Percentiles rank a stretch among this genome's conserved stretches.
These are phyloP conservation scores for Aphrophora alni DNA, from an alignment of 2,888 invertebrate genomes.

Conservation along the genomic window DNA sequence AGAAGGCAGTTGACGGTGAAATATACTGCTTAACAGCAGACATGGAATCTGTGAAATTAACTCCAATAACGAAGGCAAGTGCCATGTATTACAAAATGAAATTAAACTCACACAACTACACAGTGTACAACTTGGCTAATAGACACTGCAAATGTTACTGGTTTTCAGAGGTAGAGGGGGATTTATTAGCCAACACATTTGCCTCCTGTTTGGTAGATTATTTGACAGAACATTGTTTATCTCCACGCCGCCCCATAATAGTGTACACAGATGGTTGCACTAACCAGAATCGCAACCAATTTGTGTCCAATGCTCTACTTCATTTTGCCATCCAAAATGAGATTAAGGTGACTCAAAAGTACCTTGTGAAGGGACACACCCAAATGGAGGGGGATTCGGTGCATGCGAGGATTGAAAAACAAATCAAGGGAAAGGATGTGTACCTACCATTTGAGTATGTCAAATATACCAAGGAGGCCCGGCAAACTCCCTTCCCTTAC, in stretches of 20 bases:
- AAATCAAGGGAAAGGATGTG: conserved; percentile 35
- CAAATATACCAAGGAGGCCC: conserved; percentile 32
- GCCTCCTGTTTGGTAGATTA: conserved; percentile 26
- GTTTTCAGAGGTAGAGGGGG: conserved; percentile 27
- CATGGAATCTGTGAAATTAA: background rate
- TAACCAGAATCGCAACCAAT: conserved; percentile 51
- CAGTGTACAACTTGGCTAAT: conserved; percentile 30
- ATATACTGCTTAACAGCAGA: conserved; percentile 29
- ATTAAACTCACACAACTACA: conserved; percentile 20
- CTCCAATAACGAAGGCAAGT: conserved; percentile 14
- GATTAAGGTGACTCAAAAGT: conserved; percentile 51
- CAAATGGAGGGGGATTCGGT: conserved; percentile 53
- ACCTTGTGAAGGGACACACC: conserved; percentile 52
- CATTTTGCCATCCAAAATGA: conserved; percentile 46
- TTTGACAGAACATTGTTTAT: conserved; percentile 17
- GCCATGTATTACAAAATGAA: conserved; percentile 22
- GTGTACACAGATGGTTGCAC: conserved; percentile 51
- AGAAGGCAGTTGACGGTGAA: conserved; percentile 19
- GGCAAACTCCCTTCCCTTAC: conserved; percentile 38
- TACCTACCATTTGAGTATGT: conserved; percentile 39
- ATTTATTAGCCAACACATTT: conserved; percentile 19
- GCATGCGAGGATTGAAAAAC: conserved; percentile 49
- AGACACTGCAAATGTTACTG: conserved; percentile 19
- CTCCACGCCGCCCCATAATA: conserved; percentile 35
- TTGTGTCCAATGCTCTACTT: conserved; percentile 51